Evolutionary conservation across 1,140 invertebrate species (phyloP).

Genomic region (Marisa cornuarietis): DNA sequence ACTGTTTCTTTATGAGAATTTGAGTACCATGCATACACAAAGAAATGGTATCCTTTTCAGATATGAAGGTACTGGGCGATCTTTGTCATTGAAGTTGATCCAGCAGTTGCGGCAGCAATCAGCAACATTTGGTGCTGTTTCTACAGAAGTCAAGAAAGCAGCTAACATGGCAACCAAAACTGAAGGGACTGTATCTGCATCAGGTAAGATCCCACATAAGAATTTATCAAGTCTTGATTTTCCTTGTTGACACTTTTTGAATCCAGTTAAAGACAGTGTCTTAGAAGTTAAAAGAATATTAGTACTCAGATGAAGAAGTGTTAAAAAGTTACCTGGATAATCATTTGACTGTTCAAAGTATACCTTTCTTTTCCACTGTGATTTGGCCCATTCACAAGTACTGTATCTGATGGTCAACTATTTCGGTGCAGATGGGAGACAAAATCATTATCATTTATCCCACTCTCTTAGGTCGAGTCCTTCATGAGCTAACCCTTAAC

Average conservation of each 20-base stretch:
- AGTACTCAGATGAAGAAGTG: no score
- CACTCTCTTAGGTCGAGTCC: conserved; percentile 56
- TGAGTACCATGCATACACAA: no score
- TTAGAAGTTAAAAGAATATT: background rate
- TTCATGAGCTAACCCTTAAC: conserved; percentile 73
- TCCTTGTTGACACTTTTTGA: background rate
- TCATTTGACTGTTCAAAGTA: no score
- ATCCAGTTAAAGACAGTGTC: background rate
- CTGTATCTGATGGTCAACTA: no score
- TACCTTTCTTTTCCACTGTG: no score
- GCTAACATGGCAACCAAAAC: conserved; percentile 44
- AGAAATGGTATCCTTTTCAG: conserved; percentile 56
- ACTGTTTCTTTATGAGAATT: no score
- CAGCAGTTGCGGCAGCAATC: conserved; percentile 83
- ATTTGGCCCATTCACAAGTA: no score
- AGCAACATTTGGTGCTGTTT: conserved; percentile 58
- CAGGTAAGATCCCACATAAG: conserved; percentile 30
- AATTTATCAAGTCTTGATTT: background rate
- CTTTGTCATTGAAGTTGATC: conserved; percentile 93
- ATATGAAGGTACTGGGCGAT: conserved; percentile 98
- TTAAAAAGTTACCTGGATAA: no score
- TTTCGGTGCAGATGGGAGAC: no score
- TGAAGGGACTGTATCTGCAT: conserved; percentile 38
- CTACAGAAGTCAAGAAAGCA: conserved; percentile 46
- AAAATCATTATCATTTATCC: no score